Evolutionary conservation across 23 tunicate species (phyloP).

Genomic region (Corella eumyota): DNA sequence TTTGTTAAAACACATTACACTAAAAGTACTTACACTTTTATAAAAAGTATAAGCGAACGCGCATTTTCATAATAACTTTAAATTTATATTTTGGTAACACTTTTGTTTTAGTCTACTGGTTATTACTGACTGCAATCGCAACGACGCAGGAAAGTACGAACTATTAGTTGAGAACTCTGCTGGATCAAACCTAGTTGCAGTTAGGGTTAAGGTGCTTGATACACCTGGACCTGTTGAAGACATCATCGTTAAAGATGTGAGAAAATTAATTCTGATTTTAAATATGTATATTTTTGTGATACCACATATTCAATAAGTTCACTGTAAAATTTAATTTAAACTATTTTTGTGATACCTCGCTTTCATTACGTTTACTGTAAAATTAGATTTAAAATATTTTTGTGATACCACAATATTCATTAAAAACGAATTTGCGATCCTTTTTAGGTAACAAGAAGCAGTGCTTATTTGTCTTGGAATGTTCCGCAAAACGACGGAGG

Average conservation of each 20-base stretch:
- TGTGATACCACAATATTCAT: too few relatives aligned
- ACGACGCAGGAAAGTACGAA: slow-evolving; percentile 87
- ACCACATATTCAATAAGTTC: not conserved
- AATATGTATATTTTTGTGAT: too few relatives aligned
- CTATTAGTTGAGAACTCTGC: slow-evolving; percentile 60
- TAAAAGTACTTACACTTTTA: too few relatives aligned
- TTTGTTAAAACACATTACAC: too few relatives aligned
- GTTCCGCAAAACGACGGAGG: slow-evolving; percentile 91
- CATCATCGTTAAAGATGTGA: slow-evolving; percentile 74
- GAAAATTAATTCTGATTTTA: too few relatives aligned
- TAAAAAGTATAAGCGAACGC: too few relatives aligned
- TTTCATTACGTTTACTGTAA: too few relatives aligned
- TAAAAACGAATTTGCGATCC: too few relatives aligned
- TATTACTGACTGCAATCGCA: slow-evolving; percentile 52
- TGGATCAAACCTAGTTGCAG: slow-evolving; percentile 43
- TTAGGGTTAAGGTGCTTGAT: slow-evolving; percentile 75
- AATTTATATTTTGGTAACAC: not conserved
- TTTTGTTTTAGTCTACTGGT: slow-evolving; percentile 26
- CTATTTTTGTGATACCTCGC: too few relatives aligned
- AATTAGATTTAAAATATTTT: too few relatives aligned
- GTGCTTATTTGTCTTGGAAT: slow-evolving; percentile 67
- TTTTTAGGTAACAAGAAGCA: slow-evolving; percentile 47
- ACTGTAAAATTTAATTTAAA: not conserved
- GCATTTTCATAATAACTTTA: too few relatives aligned
- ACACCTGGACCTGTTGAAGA: slow-evolving; percentile 83